Conservation (phyloP, 2,797 vertebrate genomes). For the Furcifer pardalis region DNA sequence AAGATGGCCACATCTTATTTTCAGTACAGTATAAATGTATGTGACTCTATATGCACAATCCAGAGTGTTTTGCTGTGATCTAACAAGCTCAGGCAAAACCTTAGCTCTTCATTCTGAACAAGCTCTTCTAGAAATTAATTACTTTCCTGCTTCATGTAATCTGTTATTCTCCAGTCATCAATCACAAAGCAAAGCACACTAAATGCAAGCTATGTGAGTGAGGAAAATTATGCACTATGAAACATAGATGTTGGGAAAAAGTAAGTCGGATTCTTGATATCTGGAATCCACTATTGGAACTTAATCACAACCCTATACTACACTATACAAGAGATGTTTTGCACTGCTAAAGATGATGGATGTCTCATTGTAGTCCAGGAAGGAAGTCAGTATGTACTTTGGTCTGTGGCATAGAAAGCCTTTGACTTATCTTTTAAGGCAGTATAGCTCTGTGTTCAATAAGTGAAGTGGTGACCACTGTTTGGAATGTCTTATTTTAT, state of each 20-base stretch:
- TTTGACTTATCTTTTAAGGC: constrained; percentile 68
- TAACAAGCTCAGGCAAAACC: not conserved
- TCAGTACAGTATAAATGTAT: constrained; percentile 34
- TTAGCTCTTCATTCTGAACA: not conserved
- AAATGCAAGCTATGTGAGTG: not conserved
- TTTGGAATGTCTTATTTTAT: constrained; percentile 70
- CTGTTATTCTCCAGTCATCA: not conserved
- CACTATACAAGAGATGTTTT: not conserved
- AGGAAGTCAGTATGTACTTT: not conserved
- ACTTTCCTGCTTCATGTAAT: not conserved
- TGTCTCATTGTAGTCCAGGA: not conserved
- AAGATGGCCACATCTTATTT: not conserved
- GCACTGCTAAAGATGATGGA: not conserved
- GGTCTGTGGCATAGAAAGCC: constrained; percentile 36
- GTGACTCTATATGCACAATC: constrained; percentile 11
- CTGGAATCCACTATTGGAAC: not conserved
- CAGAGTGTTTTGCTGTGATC: not conserved
- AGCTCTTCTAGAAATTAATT: not conserved
- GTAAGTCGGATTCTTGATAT: not conserved
- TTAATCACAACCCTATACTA: not conserved
- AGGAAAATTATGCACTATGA: not conserved
- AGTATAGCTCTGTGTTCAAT: constrained; percentile 67
- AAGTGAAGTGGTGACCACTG: constrained; percentile 70
- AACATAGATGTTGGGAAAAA: not conserved
- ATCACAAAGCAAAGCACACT: no score